phyloP scores from a whole-genome alignment of 2,888 invertebrate genomes.

The Stomorhina lunata region DNA sequence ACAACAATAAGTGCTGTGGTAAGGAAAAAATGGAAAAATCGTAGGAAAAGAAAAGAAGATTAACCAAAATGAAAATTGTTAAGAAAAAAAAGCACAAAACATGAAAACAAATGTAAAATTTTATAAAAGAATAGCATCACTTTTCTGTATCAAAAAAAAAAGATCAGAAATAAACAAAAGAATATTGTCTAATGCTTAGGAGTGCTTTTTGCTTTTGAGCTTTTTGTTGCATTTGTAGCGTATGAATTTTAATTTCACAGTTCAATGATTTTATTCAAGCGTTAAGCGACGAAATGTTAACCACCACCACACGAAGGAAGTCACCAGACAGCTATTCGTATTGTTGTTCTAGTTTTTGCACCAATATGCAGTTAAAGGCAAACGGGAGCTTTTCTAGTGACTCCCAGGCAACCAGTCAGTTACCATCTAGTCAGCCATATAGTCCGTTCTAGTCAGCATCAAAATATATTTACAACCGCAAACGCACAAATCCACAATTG shows the following conservation, averaged over 20 bases:
- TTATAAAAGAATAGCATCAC: slow-evolving; percentile 39
- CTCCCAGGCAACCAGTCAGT: not conserved
- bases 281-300: slow-evolving; percentile 63
- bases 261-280: slow-evolving; percentile 71
- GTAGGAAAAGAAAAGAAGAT: slow-evolving; percentile 8
- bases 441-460: slow-evolving; percentile 54
- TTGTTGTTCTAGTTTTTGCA: no score
- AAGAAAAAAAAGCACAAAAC: slow-evolving; percentile 31
- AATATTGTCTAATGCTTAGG: slow-evolving; percentile 50
- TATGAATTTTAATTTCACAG: slow-evolving; percentile 75
- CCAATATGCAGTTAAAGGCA: not conserved
- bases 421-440: no score
- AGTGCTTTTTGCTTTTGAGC: not conserved
- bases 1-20: slow-evolving; percentile 26
- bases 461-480: slow-evolving; percentile 56
- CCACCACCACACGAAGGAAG: slow-evolving; percentile 58
- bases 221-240: slow-evolving; percentile 21
- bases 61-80: slow-evolving; percentile 9
- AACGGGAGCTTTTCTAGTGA: not conserved
- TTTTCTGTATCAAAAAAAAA: slow-evolving; percentile 42
- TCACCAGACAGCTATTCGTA: slow-evolving; percentile 39
- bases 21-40: not conserved
- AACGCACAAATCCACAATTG: slow-evolving; percentile 63
- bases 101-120: slow-evolving; percentile 60
- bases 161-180: no score